Evolutionary conservation across 2,797 vertebrate genomes (phyloP).

Genomic region (Anguilla megastoma): DNA sequence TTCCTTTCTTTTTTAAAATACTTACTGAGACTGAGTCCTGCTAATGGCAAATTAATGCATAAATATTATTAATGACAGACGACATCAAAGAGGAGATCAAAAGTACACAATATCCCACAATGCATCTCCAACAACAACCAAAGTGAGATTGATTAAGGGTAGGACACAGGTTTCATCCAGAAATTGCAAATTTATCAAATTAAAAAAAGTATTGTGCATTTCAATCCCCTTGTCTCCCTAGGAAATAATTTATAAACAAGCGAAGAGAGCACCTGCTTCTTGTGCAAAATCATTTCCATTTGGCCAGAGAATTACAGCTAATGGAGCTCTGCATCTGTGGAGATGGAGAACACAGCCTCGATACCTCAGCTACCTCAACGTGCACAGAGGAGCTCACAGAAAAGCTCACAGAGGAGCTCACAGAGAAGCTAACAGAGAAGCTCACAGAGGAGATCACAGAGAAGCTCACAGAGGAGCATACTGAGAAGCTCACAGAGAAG

Average conservation of each 20-base stretch:
- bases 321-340: background rate
- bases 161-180: background rate
- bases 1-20: background rate
- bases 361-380: background rate
- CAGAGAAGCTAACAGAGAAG: no score
- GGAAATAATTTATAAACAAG: background rate
- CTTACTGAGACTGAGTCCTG: background rate
- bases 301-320: conserved; percentile 11
- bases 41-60: background rate
- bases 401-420: no score
- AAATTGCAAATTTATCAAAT: background rate
- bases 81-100: background rate
- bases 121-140: background rate
- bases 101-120: background rate
- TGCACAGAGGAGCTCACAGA: background rate
- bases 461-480: no score
- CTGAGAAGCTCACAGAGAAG: no score
- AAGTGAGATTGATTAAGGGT: background rate
- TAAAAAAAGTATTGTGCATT: background rate
- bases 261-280: background rate
- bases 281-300: background rate
- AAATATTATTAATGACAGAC: background rate
- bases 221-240: background rate
- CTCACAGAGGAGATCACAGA: no score
- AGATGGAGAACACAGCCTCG: background rate